Conservation (phyloP, 2,113 vertebrate genomes). For the Albula glossodonta region DNA sequence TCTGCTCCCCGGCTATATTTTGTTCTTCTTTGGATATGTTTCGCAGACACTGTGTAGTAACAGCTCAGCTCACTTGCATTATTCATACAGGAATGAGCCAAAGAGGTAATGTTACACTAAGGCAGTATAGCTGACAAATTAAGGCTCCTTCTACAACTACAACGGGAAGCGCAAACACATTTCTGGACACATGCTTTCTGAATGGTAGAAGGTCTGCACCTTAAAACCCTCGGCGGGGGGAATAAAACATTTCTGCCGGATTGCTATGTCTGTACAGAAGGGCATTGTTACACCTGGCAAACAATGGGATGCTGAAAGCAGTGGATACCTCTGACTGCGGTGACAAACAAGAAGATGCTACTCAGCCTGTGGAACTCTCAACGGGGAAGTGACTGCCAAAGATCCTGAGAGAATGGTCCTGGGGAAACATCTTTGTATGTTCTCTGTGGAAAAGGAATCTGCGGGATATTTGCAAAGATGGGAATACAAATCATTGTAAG, state of each 20-base stretch:
- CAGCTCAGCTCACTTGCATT: constrained; percentile 64
- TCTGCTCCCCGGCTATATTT: constrained; percentile 29
- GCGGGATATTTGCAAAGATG: constrained; percentile 5
- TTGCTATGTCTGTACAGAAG: background rate
- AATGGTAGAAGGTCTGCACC: background rate
- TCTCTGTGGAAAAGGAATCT: constrained; percentile 9
- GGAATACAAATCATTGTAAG: constrained; percentile 17
- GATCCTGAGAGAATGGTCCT: background rate
- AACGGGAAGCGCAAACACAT: constrained; percentile 40
- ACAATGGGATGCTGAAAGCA: constrained; percentile 15
- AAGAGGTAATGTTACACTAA: constrained; percentile 70
- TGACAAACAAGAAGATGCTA: background rate
- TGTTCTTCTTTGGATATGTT: constrained; percentile 58
- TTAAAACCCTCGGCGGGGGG: background rate
- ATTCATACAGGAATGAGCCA: constrained; percentile 67
- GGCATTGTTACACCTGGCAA: background rate
- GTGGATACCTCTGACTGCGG: constrained; percentile 20
- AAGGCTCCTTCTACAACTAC: constrained; percentile 47
- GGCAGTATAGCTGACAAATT: constrained; percentile 53
- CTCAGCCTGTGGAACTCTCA: background rate
- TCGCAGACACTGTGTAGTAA: constrained; percentile 48
- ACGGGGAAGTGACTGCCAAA: constrained; percentile 10
- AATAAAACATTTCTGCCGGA: background rate
- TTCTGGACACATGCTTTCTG: constrained; percentile 27
- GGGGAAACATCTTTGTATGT: background rate